Base-by-base conservation (phyloP, 2,113 vertebrate species). In the Heterotilapia buettikoferi region DNA sequence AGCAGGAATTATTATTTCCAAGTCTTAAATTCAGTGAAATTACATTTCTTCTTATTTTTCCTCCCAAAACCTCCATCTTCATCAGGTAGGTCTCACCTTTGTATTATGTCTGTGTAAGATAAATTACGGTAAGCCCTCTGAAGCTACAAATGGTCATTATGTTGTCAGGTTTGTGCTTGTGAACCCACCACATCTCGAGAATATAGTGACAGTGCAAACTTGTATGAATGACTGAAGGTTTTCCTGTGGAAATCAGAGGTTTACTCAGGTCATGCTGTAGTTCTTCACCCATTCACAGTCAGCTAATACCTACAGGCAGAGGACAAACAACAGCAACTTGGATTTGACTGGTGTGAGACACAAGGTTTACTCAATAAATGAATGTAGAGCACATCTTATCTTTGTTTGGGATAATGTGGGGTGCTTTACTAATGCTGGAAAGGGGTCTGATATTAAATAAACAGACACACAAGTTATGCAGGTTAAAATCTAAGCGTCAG, bases 121-220 rank as follows among this genome's bases (percentile, higher is more conserved):
- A 78, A 85, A 92, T 26, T 82, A 84, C 50, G 54, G 66, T 19
- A 88, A 63, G 38, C 57, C 63, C 57, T 29, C 45, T 80, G 54
- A 71, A 45, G n/a, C 79, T 14, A 5, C 63, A 83, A 47, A 78
- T 3, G 33, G 21, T 83, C 73, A 79, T 87, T 85, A 54, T 73
- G 50, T 26, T 36, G 80, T 91, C 89, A 90, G 43, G 91, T 91
- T 85, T 56, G 6, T 68, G 85, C 89, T 86, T 88, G 83, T 89
- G 66, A 85, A 68, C 43, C 18, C 73, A 11, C 66, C 18, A 4
- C 59, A 86, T 52, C 86, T 66, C 1, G 4, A 82, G 40, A 40
- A 56, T 78, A 38, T 12, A 61, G 61, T 86, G 80, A 88, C 85
- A 73, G 76, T 12, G 82, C 78, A 84, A 87, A 91, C 76, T 84